phyloP scores from a whole-genome alignment of 2,888 invertebrate genomes.

The Drosophila neotestacea region DNA sequence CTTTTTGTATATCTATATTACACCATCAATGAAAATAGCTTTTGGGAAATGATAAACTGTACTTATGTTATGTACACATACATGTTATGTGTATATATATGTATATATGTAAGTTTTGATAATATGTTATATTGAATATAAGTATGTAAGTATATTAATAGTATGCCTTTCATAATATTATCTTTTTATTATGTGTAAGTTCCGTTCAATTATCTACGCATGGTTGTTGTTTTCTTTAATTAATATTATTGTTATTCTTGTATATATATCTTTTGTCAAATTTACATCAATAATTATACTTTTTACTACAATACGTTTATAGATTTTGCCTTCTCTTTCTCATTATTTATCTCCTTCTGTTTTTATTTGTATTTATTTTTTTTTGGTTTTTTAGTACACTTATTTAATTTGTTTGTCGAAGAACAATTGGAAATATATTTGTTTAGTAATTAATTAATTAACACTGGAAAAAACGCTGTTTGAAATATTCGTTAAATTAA shows the following conservation, averaged over 20 bases:
- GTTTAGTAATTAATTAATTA: constrained; percentile 56
- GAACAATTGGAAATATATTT: constrained; percentile 63
- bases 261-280: constrained; percentile 38
- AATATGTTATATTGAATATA: constrained; percentile 4
- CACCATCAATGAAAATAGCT: constrained; percentile 76
- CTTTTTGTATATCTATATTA: constrained; percentile 71
- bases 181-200: constrained; percentile 62
- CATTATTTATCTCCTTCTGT: background rate
- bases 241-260: constrained; percentile 36
- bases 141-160: constrained; percentile 16
- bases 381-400: constrained; percentile 68
- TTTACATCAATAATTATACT: constrained; percentile 70
- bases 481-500: constrained; percentile 61
- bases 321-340: constrained; percentile 29
- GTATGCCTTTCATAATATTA: constrained; percentile 26
- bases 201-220: constrained; percentile 71
- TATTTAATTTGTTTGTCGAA: constrained; percentile 75
- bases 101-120: constrained; percentile 10
- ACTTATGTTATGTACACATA: constrained; percentile 27
- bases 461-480: constrained; percentile 62
- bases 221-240: constrained; percentile 65
- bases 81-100: constrained; percentile 26
- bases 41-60: constrained; percentile 54
- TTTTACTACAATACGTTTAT: constrained; percentile 66
- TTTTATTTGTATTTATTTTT: constrained; percentile 9